Conservation (phyloP, 2,888 invertebrate genomes). For the Ormyrus nitidulus region DNA sequence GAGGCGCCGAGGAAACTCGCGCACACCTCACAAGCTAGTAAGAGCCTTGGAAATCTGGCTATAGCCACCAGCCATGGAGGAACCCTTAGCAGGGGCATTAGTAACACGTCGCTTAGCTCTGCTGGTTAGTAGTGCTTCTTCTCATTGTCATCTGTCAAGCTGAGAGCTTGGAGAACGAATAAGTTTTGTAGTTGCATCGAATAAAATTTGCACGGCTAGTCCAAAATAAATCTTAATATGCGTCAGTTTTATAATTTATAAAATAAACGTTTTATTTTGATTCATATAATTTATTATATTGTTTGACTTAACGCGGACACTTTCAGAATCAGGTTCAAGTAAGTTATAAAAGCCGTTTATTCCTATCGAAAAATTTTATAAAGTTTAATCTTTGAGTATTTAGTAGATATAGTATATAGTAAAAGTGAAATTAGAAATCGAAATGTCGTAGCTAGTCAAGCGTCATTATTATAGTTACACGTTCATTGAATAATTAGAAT, state of each 20-base stretch:
- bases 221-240: too few relatives aligned
- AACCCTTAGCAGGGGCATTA: slow-evolving; percentile 67
- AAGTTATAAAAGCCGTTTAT: slow-evolving; percentile 46
- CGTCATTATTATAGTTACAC: too few relatives aligned
- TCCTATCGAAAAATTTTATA: too few relatives aligned
- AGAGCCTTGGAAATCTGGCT: slow-evolving; percentile 71
- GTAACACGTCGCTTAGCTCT: slow-evolving; percentile 72
- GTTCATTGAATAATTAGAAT: too few relatives aligned
- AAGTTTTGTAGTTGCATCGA: background rate
- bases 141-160: background rate
- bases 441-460: too few relatives aligned
- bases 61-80: slow-evolving; percentile 59
- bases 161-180: background rate
- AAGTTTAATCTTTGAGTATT: too few relatives aligned
- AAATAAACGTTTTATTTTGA: background rate
- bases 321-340: slow-evolving; percentile 61
- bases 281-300: background rate
- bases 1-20: slow-evolving; percentile 69
- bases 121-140: slow-evolving; percentile 66
- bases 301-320: slow-evolving; percentile 38
- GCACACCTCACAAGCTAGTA: slow-evolving; percentile 71
- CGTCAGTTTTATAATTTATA: too few relatives aligned
- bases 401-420: too few relatives aligned
- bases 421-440: too few relatives aligned
- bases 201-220: too few relatives aligned